These are phyloP conservation scores for Henricia sp. DNA, from an alignment of 53 echinoderm and acorn worm species.

Conservation along the genomic window DNA sequence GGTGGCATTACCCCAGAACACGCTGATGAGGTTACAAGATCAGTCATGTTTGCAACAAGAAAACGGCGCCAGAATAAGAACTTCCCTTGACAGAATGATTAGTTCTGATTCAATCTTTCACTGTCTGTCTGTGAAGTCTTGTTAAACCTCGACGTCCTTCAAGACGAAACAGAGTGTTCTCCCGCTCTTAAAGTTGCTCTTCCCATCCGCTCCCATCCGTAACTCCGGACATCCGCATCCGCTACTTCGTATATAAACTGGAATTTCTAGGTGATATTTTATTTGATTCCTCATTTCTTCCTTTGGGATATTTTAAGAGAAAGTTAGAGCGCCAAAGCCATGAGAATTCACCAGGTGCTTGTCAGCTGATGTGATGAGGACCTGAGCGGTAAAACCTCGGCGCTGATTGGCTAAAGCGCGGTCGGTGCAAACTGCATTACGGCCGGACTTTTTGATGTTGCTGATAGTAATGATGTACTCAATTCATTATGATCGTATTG, in stretches of 20 bases:
- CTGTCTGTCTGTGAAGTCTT: neutral
- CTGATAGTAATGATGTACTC: conserved; percentile 19
- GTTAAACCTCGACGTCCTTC: neutral
- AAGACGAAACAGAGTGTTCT: too few species aligned
- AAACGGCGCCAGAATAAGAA: neutral
- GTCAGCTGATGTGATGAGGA: conserved; percentile 12
- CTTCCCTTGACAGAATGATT: too few species aligned
- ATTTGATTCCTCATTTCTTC: neutral
- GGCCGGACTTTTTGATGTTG: conserved; percentile 56
- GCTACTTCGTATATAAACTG: neutral
- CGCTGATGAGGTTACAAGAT: conserved; percentile 40
- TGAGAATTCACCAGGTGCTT: conserved; percentile 44
- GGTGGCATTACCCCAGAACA: conserved; percentile 25
- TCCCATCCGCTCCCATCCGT: neutral
- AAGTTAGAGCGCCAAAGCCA: conserved; percentile 17
- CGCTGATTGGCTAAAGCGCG: conserved; percentile 45
- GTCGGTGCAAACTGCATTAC: neutral
- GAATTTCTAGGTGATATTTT: neutral
- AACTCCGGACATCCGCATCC: neutral
- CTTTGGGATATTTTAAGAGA: neutral
- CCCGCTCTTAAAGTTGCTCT: neutral
- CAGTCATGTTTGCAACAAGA: conserved; percentile 15
- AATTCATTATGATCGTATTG: neutral
- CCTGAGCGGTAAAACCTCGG: neutral
- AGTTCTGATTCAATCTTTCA: neutral